phyloP scores from a whole-genome alignment of 2,888 invertebrate species.

The Melanostoma mellinum region DNA sequence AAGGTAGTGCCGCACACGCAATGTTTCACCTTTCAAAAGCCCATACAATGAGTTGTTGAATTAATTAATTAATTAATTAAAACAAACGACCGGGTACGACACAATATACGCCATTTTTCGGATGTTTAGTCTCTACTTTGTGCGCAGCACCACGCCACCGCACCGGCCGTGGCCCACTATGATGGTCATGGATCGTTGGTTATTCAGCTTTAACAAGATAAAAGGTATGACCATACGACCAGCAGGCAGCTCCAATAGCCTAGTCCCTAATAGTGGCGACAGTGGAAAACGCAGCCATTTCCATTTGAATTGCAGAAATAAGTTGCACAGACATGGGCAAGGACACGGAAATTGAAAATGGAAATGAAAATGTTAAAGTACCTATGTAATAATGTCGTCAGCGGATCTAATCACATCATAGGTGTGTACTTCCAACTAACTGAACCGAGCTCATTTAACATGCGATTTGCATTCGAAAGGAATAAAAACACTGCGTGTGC shows the following conservation, averaged over 20 bases:
- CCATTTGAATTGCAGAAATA: conserved; percentile 51
- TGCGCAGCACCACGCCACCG: conserved; percentile 17
- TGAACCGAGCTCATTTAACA: conserved; percentile 22
- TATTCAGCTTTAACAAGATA: conserved; percentile 59
- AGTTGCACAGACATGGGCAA: conserved; percentile 8
- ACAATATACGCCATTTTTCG: conserved; percentile 69
- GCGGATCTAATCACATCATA: conserved; percentile 57
- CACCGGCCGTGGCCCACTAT: conserved; percentile 22
- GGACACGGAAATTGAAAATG: conserved; percentile 43
- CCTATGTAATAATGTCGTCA: conserved; percentile 65
- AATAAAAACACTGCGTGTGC: conserved; percentile 44
- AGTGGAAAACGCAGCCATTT: conserved; percentile 25
- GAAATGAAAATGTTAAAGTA: conserved; percentile 14
- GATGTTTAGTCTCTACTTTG: conserved; percentile 54
- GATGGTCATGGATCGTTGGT: conserved; percentile 52
- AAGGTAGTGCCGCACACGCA: conserved; percentile 58
- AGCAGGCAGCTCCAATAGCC: conserved; percentile 19
- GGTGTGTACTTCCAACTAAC: conserved; percentile 21
- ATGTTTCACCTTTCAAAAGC: conserved; percentile 42
- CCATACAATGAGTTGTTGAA: conserved; percentile 70
- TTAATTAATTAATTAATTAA: conserved; percentile 73
- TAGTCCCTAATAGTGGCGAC: conserved; percentile 29
- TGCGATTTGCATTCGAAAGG: conserved; percentile 28
- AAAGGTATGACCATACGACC: conserved; percentile 32
- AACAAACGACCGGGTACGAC: conserved; percentile 68